These are phyloP conservation scores for Syrrhaptes paradoxus DNA, from an alignment of 2,113 vertebrate species.

Conservation along the genomic window DNA sequence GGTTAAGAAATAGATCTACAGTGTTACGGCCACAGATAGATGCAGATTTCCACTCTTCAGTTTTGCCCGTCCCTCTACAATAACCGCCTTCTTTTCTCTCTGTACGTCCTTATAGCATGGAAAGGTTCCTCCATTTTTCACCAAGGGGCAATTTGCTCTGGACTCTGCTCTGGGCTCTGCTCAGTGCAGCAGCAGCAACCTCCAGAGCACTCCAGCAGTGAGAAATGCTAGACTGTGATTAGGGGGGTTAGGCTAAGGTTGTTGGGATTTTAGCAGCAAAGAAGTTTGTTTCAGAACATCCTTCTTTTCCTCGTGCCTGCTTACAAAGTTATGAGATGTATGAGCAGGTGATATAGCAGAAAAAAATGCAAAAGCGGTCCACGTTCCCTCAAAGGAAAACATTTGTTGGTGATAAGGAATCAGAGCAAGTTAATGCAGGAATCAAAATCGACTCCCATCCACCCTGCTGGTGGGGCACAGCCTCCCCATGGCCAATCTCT, in stretches of 20 bases:
- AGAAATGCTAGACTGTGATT: background rate
- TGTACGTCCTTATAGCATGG: background rate
- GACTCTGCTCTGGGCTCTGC: background rate
- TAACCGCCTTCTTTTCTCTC: background rate
- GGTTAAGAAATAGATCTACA: background rate
- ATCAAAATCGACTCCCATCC: background rate
- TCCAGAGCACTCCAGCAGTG: background rate
- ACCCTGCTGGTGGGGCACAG: background rate
- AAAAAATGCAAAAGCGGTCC: background rate
- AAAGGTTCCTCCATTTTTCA: background rate
- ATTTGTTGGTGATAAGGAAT: background rate
- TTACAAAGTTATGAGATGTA: background rate
- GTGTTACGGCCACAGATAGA: background rate
- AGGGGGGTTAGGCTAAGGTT: background rate
- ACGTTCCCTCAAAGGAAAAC: background rate
- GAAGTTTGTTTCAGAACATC: background rate
- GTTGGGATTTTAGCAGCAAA: background rate
- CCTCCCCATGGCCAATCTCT: background rate
- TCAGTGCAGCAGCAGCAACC: background rate
- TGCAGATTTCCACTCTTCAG: background rate
- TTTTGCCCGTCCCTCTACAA: background rate
- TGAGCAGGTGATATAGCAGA: accelerated
- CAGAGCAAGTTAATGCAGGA: background rate
- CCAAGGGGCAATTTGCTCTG: background rate
- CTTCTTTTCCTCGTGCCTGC: background rate